Base-by-base conservation (phyloP, 2,888 invertebrate genomes). In the Noctua comes region DNA sequence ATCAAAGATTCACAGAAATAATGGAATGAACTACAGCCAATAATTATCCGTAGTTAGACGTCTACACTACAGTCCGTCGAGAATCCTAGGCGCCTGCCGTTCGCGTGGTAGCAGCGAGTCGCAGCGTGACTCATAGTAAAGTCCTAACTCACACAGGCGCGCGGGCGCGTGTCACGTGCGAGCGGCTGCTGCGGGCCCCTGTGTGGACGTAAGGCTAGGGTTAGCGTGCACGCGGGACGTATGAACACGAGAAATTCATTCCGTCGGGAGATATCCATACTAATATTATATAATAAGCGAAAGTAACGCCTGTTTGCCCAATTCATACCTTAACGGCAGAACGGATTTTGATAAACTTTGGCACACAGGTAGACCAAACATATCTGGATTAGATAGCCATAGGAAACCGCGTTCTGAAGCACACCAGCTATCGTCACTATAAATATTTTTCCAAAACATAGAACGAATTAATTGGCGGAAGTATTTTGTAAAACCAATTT, bases 121-220 rank as follows among this genome's bases (percentile, higher is more conserved):
- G 92, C 94, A 91, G 91, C 89, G 92, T 96, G 96, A 96, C 89
- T 96, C 96, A 96, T 90, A 87, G 96, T 93, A 92, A 95, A 96
- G 89, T 88, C 96, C 96, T 84, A 87, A 86, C 89, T 73, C 93
- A 92, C 92, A 92, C 94, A 93, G 91, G 93, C 93, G 92, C 91
- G 59, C 76, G 77, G 40, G 21, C 11, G 1, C n/a, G 79, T 68
- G 70, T 40, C 57, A 43, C 80, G 77, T 11, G 43, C 43, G 31
- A 36, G 27, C 54, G 79, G 83, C 83, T 84, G 84, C 86, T 86
- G 85, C 57, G 73, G 72, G 71, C 72, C 46, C 0, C 7, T 73
- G 83, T 84, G 79, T 82, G 78, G 46, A 72, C 65, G 78, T 72
- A 80, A 78, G 85, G 88, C 80, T 79, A 64, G 59, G 80, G 74